phyloP scores from a whole-genome alignment of 1,140 invertebrate genomes.

The Adoxophyes honmai region DNA sequence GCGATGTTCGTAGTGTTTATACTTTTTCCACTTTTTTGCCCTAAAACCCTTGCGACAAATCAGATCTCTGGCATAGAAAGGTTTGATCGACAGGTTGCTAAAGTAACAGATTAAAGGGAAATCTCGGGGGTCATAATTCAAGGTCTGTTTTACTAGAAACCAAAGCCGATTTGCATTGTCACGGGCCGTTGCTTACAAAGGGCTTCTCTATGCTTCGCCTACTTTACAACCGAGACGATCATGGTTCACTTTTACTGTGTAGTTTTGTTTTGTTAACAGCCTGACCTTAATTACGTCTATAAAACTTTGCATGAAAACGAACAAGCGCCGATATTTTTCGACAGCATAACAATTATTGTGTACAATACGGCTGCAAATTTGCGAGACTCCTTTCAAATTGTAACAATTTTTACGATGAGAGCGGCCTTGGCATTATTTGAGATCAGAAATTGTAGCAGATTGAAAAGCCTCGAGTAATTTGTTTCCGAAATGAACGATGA shows the following conservation, averaged over 20 bases:
- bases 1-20: no score
- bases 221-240: no score
- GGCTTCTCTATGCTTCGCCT: background rate
- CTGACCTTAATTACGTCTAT: conserved; percentile 18
- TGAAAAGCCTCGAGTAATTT: no score
- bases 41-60: no score
- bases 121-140: conserved; percentile 4
- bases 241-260: no score
- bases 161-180: background rate
- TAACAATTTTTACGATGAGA: conserved; percentile 20
- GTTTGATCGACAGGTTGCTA: conserved; percentile 8
- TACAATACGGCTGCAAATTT: background rate
- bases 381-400: conserved; percentile 2
- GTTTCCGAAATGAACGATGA: background rate
- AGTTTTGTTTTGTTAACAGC: background rate
- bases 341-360: conserved; percentile 4
- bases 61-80: conserved; percentile 4
- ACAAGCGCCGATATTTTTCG: background rate
- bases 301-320: conserved; percentile 16
- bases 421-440: conserved; percentile 15
- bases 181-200: background rate
- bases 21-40: no score
- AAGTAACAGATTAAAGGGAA: conserved; percentile 13
- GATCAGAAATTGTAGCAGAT: conserved; percentile 4
- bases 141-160: background rate